Conservation (phyloP, 2,113 vertebrate genomes). For the Alectura lathami region DNA sequence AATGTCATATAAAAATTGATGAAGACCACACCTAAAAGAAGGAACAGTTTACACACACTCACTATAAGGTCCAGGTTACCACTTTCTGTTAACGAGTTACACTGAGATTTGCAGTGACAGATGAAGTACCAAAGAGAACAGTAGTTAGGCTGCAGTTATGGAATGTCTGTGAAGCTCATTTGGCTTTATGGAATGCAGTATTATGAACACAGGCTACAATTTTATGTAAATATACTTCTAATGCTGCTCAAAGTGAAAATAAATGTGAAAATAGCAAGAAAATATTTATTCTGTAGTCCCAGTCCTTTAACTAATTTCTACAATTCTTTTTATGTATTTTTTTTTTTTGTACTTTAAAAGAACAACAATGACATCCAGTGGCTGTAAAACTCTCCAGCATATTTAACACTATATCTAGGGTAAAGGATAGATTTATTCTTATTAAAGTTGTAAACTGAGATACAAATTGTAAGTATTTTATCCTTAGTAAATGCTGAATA, state of each 20-base stretch:
- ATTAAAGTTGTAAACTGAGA: background rate
- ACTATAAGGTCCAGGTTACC: background rate
- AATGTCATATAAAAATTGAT: background rate
- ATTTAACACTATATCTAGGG: background rate
- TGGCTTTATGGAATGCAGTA: background rate
- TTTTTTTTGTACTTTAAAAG: background rate
- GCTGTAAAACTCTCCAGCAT: conserved; percentile 9
- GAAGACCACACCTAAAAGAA: background rate
- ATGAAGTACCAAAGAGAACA: background rate
- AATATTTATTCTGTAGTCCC: background rate
- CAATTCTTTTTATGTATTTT: background rate
- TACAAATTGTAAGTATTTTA: background rate
- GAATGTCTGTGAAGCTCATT: background rate
- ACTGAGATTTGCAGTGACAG: background rate
- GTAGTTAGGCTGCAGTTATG: background rate
- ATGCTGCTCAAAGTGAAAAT: background rate
- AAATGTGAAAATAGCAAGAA: background rate
- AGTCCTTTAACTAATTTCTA: background rate
- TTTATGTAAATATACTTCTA: background rate
- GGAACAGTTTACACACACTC: background rate
- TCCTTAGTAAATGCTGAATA: background rate
- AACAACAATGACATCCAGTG: conserved; percentile 61
- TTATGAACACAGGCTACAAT: background rate
- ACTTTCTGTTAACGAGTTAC: background rate
- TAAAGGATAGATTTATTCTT: background rate